Evolutionary conservation across 2,797 vertebrate genomes (phyloP).

Genomic region (Mormyrus hasselquistii): DNA sequence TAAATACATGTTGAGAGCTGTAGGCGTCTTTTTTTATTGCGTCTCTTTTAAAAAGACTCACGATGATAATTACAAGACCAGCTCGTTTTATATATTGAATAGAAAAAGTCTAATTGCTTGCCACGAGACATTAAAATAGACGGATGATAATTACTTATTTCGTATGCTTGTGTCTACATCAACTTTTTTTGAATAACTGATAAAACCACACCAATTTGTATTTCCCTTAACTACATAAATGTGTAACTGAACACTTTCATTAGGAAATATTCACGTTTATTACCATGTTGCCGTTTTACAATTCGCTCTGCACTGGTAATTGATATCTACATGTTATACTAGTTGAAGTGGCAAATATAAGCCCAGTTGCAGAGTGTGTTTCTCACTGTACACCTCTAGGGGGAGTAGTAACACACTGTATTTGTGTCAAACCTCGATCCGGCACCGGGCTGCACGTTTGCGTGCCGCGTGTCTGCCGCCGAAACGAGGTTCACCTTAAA

Average conservation of each 20-base stretch:
- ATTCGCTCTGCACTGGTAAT: background rate
- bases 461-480: slow-evolving; percentile 18
- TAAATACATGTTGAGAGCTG: background rate
- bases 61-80: background rate
- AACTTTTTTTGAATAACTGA: background rate
- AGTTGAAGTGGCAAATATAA: background rate
- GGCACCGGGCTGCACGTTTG: slow-evolving; percentile 9
- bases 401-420: slow-evolving; percentile 52
- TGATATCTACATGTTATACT: background rate
- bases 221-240: background rate
- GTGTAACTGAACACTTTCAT: background rate
- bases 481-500: background rate
- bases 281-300: background rate
- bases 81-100: background rate
- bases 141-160: background rate
- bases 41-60: slow-evolving; percentile 11
- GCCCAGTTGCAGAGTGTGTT: background rate
- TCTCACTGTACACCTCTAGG: slow-evolving; percentile 41
- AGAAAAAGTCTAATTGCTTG: background rate
- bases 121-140: background rate
- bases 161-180: background rate
- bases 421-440: slow-evolving; percentile 44
- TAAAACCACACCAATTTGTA: background rate
- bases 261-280: background rate
- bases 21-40: background rate